Percentiles rank a stretch among this genome's conserved stretches.
These are phyloP conservation scores for Tetragnatha versicolor DNA, from an alignment of 1,140 invertebrate species.

Conservation along the genomic window DNA sequence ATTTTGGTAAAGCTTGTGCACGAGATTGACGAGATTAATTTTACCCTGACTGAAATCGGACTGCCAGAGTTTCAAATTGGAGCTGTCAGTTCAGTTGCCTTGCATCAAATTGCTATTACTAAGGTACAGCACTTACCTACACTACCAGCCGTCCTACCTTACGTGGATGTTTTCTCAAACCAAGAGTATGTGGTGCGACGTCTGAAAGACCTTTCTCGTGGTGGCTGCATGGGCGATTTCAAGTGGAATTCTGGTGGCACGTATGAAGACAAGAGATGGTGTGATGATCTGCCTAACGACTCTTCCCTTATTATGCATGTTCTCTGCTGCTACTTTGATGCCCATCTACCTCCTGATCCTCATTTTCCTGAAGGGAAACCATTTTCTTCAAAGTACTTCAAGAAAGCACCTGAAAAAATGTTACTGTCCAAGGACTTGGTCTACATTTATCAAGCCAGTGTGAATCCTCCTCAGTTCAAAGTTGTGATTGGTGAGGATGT, in stretches of 20 bases:
- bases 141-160: slow-evolving; percentile 75
- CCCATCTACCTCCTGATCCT: slow-evolving; percentile 77
- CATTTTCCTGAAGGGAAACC: slow-evolving; percentile 77
- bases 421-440: slow-evolving; percentile 63
- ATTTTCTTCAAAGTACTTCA: slow-evolving; percentile 74
- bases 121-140: slow-evolving; percentile 74
- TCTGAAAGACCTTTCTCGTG: slow-evolving; percentile 76
- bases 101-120: slow-evolving; percentile 67
- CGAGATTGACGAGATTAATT: slow-evolving; percentile 76
- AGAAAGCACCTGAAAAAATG: slow-evolving; percentile 70
- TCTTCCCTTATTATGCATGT: slow-evolving; percentile 81
- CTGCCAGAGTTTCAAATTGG: slow-evolving; percentile 76
- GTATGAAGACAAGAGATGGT: slow-evolving; percentile 79
- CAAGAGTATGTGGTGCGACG: slow-evolving; percentile 83
- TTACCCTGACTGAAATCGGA: slow-evolving; percentile 72
- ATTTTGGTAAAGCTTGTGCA: slow-evolving; percentile 74
- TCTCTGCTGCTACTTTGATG: slow-evolving; percentile 81
- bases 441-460: slow-evolving; percentile 65
- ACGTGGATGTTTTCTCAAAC: slow-evolving; percentile 78
- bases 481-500: slow-evolving; percentile 72
- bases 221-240: slow-evolving; percentile 82
- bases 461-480: slow-evolving; percentile 77
- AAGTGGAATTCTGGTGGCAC: slow-evolving; percentile 79
- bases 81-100: slow-evolving; percentile 63
- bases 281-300: slow-evolving; percentile 77